Evolutionary conservation across 1,140 invertebrate species (phyloP), one percentile per base, ranked within the genome.

Genomic region (Trissolcus basalis): DNA sequence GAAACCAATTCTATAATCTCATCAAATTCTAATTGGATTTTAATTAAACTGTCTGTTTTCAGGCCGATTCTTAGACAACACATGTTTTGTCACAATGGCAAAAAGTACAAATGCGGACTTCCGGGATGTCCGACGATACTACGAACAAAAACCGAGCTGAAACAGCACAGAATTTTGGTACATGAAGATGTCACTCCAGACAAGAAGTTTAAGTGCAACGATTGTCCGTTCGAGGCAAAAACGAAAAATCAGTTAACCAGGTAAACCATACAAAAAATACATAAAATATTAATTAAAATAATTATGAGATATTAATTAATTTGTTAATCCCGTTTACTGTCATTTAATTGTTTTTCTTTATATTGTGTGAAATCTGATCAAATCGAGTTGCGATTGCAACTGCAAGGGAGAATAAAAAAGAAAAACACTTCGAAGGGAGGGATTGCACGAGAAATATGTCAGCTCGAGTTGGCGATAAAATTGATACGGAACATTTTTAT

Each of bases 201-300:
- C 8, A 86, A 56, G 85, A 90, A 75, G 83, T 93, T 90, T 80
- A 83, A 90, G 0, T 94, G 94, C 82, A 86, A 90, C 11, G 83
- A 90, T 8, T 95, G 94, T 80, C 84, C 89, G 0, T 95, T 92
- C 78, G 85, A 90, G 3, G 91, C 91, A 0, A 92, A 92, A 77
- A 92, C 91, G 0, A 90, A 90, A 39, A 88, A 89, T 13, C 91
- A 92, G 70, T 85, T 94, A 2, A 84, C 87, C 7, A 92, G 92
- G 90, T 94, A 90, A 79, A 64, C 68, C 7, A 19, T 27, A 27
- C 2, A 1, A 27, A 27, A n/a, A n/a, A n/a, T n/a, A n/a, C n/a
- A n/a, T n/a, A n/a, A n/a, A n/a, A n/a, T n/a, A n/a, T n/a, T n/a
- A n/a, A n/a, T n/a, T n/a, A n/a, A n/a, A n/a, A n/a, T n/a, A n/a